These are phyloP conservation scores for Adelognathus sp. DNA, from an alignment of 2,888 invertebrate species.

Conservation along the genomic window DNA sequence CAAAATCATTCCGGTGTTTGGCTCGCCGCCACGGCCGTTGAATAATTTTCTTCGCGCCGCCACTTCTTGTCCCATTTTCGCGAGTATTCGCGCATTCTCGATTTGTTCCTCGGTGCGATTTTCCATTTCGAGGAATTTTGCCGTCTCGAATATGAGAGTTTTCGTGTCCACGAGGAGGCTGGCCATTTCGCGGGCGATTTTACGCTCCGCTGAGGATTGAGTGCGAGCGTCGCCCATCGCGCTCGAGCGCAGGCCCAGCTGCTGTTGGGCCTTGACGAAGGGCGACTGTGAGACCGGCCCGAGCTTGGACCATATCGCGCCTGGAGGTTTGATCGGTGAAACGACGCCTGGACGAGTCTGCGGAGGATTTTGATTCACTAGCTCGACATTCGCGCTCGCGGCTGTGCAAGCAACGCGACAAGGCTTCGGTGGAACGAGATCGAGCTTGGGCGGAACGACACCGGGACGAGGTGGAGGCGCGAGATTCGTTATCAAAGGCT, in stretches of 20 bases:
- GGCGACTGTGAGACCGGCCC: conserved; percentile 79
- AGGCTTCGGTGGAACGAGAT: conserved; percentile 78
- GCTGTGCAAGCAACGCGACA: conserved; percentile 77
- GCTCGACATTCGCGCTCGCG: conserved; percentile 68
- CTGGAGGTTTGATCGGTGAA: conserved; percentile 71
- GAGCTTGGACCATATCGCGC: conserved; percentile 77
- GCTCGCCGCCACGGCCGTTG: conserved; percentile 21
- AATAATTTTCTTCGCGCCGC: conserved; percentile 61
- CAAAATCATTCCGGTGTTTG: conserved; percentile 71
- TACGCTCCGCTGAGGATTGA: conserved; percentile 77
- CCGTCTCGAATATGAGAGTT: conserved; percentile 71
- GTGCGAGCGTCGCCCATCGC: conserved; percentile 67
- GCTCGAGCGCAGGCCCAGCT: conserved; percentile 69
- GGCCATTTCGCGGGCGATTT: conserved; percentile 72
- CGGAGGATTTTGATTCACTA: conserved; percentile 73
- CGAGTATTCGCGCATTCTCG: conserved; percentile 71
- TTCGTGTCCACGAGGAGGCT: conserved; percentile 56
- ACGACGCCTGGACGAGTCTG: conserved; percentile 75
- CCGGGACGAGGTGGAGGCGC: conserved; percentile 76
- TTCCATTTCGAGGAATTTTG: conserved; percentile 72
- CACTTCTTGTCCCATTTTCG: conserved; percentile 64
- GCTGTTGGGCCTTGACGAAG: conserved; percentile 78
- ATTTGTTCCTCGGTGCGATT: conserved; percentile 71
- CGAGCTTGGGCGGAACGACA: conserved; percentile 75
- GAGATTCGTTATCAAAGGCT: conserved; percentile 71